Base-by-base conservation (phyloP, 2,888 invertebrate genomes). In the Diachrysia chrysitis region DNA sequence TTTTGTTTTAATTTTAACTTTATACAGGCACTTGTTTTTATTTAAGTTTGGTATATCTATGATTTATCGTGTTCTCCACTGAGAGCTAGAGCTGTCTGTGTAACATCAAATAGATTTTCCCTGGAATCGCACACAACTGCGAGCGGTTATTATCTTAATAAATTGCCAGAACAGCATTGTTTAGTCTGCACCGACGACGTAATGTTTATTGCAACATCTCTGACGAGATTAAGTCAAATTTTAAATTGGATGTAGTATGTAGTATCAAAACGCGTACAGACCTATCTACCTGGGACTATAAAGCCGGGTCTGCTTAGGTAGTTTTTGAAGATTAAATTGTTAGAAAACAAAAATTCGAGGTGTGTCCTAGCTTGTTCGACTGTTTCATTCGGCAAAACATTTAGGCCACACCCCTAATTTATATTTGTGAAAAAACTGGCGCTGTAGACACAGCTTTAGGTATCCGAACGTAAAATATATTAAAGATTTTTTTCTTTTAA, bases 141-240 rank as follows among this genome's bases (percentile, higher is more conserved):
- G 64, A 71, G 67, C 58, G 67, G 61, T 63, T 56, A 56, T 37
- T 62, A 64, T 56, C 35, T 58, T 69, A 63, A 75, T 78, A 71
- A 71, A 69, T 74, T 61, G 19, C 69, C 23, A 48, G 61, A 19
- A 54, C 29, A 46, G 48, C 60, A 63, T 71, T 74, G 71, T 82
- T 78, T 72, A 78, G 73, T 74, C 59, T 65, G 57, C 59, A 56
- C 46, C 25, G 25, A 25, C 25, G 63, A 58, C 55, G 63, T 69
- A 48, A 71, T 67, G 60, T 73, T 72, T 76, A 78, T 73, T 63
- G 37, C 60, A 58, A 59, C 63, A 59, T 58, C 42, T 78, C 17
- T n/a, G 16, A 5, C 12, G 54, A 68, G 58, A 62, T 48, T 46
- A 48, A 59, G 58, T 70, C 56, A 51, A 46, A 57, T 54, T 6